Conservation (phyloP, 2,797 vertebrate genomes). For the Chiloscyllium punctatum region DNA sequence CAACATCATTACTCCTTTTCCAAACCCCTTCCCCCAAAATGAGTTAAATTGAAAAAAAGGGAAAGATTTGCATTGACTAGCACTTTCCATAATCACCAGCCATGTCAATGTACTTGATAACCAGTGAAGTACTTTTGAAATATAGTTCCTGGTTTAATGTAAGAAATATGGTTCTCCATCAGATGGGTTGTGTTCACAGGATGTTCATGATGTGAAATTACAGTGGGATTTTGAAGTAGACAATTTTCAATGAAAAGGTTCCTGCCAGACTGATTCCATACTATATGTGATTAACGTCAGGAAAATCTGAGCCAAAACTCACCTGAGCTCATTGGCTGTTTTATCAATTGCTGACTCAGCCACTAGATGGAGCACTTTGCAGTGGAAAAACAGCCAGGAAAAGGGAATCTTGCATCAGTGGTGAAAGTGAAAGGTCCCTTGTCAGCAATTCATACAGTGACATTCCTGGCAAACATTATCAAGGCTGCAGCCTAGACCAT, state of each 20-base stretch:
- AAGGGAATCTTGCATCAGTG: neutral
- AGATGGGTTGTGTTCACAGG: neutral
- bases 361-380: conserved; percentile 25
- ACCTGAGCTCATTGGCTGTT: neutral
- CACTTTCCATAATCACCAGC: neutral
- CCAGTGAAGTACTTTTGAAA: neutral
- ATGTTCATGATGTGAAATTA: neutral
- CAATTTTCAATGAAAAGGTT: neutral
- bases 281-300: neutral
- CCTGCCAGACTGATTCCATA: neutral
- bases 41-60: neutral
- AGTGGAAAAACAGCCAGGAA: neutral
- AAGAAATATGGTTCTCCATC: neutral
- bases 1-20: too few relatives aligned
- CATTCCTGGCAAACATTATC: neutral
- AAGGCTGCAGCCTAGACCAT: neutral
- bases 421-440: neutral
- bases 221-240: neutral
- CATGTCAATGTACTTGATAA: neutral
- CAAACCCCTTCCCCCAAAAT: neutral
- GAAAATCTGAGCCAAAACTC: neutral
- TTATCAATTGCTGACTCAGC: neutral
- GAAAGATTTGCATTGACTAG: neutral
- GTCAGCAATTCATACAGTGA: neutral
- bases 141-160: neutral